Evolutionary conservation across 2,888 invertebrate species (phyloP), one percentile per base, ranked within the genome.

Genomic region (Idaea aversata): DNA sequence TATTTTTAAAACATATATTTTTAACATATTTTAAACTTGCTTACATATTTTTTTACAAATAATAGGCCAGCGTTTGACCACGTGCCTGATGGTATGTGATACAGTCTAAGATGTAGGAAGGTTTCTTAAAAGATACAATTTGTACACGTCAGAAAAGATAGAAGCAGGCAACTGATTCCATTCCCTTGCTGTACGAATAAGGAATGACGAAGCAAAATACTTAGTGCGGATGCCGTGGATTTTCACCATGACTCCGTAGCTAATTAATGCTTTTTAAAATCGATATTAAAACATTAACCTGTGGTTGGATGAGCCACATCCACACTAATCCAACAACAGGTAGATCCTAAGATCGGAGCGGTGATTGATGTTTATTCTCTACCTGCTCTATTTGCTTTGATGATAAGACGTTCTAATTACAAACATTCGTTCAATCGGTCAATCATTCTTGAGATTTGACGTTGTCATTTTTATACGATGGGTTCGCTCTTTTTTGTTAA

Each of bases 391-490:
- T 47, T 47, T 47, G 47, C 47, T 10, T 47, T 13, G 47, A 47
- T 25, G 47, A 47, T 47, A 47, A 47, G 13, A 47, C 10, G 47
- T 47, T 47, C 47, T 47, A 47, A 47, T 47, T 47, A 47, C 47
- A 47, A 47, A 47, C 47, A 47, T 13, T 7, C 7, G 10, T 47
- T 13, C 47, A 13, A 47, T 47, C 47, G 47, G 47, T 47, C 47
- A 47, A 47, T 47, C 47, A 47, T 47, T 47, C 47, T 47, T 47
- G 47, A 47, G 47, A 47, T 47, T 47, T 47, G 47, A 47, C 47
- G 47, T 10, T 47, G 47, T 47, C 47, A 47, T 47, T 47, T 25
- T 47, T 47, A 47, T 47, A 47, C 7, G 47, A 47, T 10, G 47
- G 47, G 47, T 10, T 47, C 47, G 47, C 0, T 47, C 47, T 25